phyloP scores from a whole-genome alignment of 1,140 invertebrate genomes.

The Drosophila kepulauana region DNA sequence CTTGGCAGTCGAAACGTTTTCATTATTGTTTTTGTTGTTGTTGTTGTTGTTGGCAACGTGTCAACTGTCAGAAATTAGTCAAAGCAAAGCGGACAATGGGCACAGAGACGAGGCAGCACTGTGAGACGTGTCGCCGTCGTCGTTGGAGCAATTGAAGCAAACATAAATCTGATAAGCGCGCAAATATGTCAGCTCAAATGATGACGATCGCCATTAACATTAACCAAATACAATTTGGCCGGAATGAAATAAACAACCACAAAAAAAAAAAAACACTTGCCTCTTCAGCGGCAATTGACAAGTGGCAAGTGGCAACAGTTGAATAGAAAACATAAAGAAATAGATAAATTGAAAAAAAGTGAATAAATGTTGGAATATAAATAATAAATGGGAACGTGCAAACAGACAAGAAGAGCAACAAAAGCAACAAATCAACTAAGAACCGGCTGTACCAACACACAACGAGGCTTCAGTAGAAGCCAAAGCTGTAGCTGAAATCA shows the following conservation, averaged over 20 bases:
- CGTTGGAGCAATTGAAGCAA: constrained; percentile 59
- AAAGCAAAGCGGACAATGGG: constrained; percentile 59
- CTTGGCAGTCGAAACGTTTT: constrained; percentile 16
- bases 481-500: constrained; percentile 25
- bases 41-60: constrained; percentile 68
- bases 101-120: not conserved
- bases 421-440: constrained; percentile 12
- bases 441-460: constrained; percentile 34
- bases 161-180: constrained; percentile 78
- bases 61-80: constrained; percentile 81
- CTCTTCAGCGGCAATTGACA: constrained; percentile 36
- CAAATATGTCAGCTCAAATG: constrained; percentile 70
- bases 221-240: constrained; percentile 39
- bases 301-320: constrained; percentile 47
- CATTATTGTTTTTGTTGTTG: constrained; percentile 5
- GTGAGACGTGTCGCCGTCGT: constrained; percentile 47
- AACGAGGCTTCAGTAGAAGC: constrained; percentile 35
- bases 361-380: constrained; percentile 9
- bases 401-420: constrained; percentile 44
- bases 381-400: constrained; percentile 30
- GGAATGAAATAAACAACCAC: not conserved
- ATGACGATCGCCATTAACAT: constrained; percentile 50
- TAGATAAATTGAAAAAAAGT: constrained; percentile 6
- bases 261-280: constrained; percentile 13
- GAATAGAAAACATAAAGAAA: constrained; percentile 5